Evolutionary conservation across 2,113 vertebrate species (phyloP), one percentile per base, ranked within the genome.

Genomic region (Paradoxurus hermaphroditus): DNA sequence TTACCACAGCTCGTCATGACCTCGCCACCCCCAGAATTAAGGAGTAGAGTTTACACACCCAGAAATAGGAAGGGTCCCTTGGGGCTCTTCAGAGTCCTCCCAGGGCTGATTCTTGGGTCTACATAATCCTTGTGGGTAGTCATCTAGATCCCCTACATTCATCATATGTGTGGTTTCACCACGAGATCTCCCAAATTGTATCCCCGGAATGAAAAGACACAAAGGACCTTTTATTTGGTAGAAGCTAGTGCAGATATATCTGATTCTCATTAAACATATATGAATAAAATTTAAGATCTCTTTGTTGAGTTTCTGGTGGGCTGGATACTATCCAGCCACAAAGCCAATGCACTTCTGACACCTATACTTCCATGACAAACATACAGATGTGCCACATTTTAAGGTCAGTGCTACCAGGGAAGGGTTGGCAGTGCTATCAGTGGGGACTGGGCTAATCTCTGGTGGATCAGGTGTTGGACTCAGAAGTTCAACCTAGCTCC

Each of bases 341-440:
- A 41, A 70, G 36, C 18, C 0, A 1, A 34, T 59, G 7, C 1
- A 6, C 1, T 75, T 31, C 56, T 13, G 5, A 25, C 10, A 44
- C 25, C 21, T 44, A 0, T 46, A 31, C 21, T 90, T 75, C 91
- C 65, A 13, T 83, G 56, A 79, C 9, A 6, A 53, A 86, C 5
- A 16, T 2, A 29, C 25, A 73, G 82, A 4, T 7, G 3, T 23
- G 49, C 5, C 23, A 13, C 75, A 44, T 31, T 18, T 11, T 25
- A 49, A n/a, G 34, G 46, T 41, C 16, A 1, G 4, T 21, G 25
- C 14, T 62, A 51, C 34, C 25, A 67, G 36, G 13, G 8, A 49
- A 41, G 25, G 4, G 5, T 19, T 7, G n/a, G 16, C 41, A 67
- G 51, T 68, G 36, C 13, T 59, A 18, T 18, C 12, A 5, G 81